A percentile compares a stretch with the other conserved stretches of the same genome.
Conservation (phyloP, 2,888 invertebrate species). For the Cephus nigrinus region DNA sequence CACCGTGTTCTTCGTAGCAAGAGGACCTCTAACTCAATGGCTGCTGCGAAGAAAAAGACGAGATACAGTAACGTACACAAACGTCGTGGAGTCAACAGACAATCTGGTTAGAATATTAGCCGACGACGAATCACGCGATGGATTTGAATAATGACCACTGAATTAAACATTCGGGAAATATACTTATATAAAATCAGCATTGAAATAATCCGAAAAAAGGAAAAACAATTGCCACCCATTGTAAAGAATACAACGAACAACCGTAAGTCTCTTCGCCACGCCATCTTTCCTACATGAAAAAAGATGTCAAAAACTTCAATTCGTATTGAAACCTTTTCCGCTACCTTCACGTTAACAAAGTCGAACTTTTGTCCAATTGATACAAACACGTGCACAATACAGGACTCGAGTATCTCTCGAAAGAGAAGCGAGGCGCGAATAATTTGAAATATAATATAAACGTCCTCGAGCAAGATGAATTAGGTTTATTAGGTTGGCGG, state of each 20-base stretch:
- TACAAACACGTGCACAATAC: not conserved
- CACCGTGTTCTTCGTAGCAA: conserved; percentile 42
- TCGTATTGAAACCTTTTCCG: not conserved
- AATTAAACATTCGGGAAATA: not conserved
- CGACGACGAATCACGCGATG: conserved; percentile 34
- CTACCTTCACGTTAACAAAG: not conserved
- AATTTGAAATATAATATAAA: not conserved
- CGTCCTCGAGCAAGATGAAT: not conserved
- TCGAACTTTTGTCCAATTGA: not conserved
- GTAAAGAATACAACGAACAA: not conserved
- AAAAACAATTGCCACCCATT: not conserved
- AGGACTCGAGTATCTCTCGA: not conserved
- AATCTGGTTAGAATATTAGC: conserved; percentile 59
- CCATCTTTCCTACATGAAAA: not conserved
- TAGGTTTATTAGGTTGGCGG: not conserved
- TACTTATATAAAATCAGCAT: not conserved
- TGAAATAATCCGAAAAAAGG: not conserved
- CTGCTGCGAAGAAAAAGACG: conserved; percentile 45
- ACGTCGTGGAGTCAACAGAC: conserved; percentile 58
- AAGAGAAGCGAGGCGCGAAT: not conserved
- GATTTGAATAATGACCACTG: not conserved
- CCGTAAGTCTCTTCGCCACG: not conserved
- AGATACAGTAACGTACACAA: conserved; percentile 59
- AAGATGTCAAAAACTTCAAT: not conserved
- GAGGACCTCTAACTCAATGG: conserved; percentile 49